These are phyloP conservation scores for Fukomys damarensis DNA, from an alignment of 2,113 vertebrate species.

Conservation along the genomic window DNA sequence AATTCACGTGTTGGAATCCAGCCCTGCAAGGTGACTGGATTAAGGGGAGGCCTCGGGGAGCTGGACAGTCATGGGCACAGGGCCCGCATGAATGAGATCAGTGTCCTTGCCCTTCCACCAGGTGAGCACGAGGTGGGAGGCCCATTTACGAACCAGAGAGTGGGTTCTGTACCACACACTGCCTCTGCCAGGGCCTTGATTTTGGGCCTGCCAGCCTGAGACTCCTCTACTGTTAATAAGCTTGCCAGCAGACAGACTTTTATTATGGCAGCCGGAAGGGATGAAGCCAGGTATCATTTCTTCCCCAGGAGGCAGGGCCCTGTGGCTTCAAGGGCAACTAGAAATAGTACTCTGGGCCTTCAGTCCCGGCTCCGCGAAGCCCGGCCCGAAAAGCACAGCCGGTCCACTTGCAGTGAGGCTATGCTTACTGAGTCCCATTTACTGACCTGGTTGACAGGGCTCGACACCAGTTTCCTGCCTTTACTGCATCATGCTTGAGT, in stretches of 20 bases:
- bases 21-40: not conserved
- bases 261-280: not conserved
- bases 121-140: not conserved
- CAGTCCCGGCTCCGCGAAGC: not conserved
- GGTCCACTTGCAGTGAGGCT: not conserved
- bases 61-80: not conserved
- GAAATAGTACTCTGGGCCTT: fast-evolving
- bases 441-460: not conserved
- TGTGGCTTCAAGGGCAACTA: not conserved
- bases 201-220: not conserved
- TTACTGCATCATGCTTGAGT: not conserved
- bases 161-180: not conserved
- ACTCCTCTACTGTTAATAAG: not conserved
- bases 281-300: not conserved
- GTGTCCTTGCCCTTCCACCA: not conserved
- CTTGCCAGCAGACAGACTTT: not conserved
- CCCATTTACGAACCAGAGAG: not conserved
- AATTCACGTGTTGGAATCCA: not conserved
- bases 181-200: not conserved
- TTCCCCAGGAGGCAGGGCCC: too few relatives aligned
- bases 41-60: not conserved
- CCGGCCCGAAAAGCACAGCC: not conserved
- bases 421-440: not conserved
- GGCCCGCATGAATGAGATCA: not conserved
- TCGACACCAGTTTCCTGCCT: not conserved